A percentile compares a stretch with the other conserved stretches of the same genome.
phyloP scores from a whole-genome alignment of 1,140 invertebrate genomes.

The Cyclargus thomasi region DNA sequence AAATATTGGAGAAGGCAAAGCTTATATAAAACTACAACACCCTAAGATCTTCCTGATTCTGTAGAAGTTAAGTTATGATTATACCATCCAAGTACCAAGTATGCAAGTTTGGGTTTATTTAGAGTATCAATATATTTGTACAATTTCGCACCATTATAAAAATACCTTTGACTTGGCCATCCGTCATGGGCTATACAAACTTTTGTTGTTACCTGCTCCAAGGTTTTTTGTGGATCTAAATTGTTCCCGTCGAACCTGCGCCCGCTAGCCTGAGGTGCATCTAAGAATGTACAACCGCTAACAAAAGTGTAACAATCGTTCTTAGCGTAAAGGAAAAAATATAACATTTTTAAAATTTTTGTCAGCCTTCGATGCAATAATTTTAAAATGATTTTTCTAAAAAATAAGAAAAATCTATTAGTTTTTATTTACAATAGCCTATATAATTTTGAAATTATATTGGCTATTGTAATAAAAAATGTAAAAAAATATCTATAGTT shows the following conservation, averaged over 20 bases:
- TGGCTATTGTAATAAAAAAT: too few relatives aligned
- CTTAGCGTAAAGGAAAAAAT: neutral
- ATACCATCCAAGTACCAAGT: too few relatives aligned
- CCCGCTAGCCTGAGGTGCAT: slow-evolving; percentile 32
- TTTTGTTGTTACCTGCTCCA: slow-evolving; percentile 44
- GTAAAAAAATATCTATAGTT: too few relatives aligned
- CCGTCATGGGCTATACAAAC: slow-evolving; percentile 34
- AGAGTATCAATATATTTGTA: slow-evolving; percentile 19
- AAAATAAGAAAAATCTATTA: neutral
- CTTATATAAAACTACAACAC: too few relatives aligned
- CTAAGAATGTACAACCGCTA: slow-evolving; percentile 46
- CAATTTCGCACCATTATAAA: slow-evolving; percentile 32
- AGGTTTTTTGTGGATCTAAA: slow-evolving; percentile 40
- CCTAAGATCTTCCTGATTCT: too few relatives aligned
- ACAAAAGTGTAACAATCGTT: slow-evolving; percentile 23
- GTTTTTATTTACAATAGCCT: too few relatives aligned
- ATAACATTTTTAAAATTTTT: neutral
- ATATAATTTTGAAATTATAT: too few relatives aligned
- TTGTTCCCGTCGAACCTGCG: slow-evolving; percentile 31
- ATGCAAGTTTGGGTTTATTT: neutral
- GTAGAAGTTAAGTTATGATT: too few relatives aligned
- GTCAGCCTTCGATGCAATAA: neutral
- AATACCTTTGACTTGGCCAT: slow-evolving; percentile 31
- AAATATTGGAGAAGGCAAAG: too few relatives aligned
- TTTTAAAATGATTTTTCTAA: neutral